Percentiles rank a stretch among this genome's conserved stretches.
Conservation (phyloP, 2,888 invertebrate genomes). For the Scotopteryx bipunctaria region DNA sequence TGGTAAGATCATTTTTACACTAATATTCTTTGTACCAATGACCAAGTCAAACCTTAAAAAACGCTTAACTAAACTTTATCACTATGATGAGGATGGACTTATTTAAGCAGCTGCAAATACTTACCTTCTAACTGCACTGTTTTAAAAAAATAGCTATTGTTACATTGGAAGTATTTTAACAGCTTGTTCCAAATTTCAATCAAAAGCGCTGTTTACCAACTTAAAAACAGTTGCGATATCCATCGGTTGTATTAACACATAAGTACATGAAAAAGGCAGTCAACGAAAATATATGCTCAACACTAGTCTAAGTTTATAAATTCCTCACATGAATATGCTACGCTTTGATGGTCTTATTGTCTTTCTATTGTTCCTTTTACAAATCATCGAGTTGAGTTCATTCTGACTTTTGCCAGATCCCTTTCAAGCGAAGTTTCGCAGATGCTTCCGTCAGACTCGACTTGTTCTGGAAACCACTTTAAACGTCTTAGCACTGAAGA, state of each 20-base stretch:
- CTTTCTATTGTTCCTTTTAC: constrained; percentile 12
- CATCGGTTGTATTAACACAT: too few species aligned
- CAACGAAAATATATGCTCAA: too few species aligned
- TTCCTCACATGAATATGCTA: constrained; percentile 1
- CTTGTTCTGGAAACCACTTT: constrained; percentile 11
- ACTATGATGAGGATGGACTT: too few species aligned
- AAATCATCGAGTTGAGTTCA: constrained; percentile 14
- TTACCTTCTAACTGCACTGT: too few species aligned
- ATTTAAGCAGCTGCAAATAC: too few species aligned
- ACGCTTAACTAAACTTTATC: too few species aligned
- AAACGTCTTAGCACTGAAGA: constrained; percentile 13
- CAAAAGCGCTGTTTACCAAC: background rate
- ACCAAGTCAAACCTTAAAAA: too few species aligned
- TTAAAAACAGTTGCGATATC: background rate
- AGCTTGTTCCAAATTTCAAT: background rate
- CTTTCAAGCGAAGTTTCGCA: constrained; percentile 23
- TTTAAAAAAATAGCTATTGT: background rate
- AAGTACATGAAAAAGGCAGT: too few species aligned
- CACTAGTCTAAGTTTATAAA: background rate
- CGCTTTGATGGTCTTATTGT: constrained; percentile 1
- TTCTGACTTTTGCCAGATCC: constrained; percentile 8
- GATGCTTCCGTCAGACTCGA: constrained; percentile 18
- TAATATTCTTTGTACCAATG: too few species aligned
- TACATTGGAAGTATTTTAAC: background rate
- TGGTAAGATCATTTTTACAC: too few species aligned